Evolutionary conservation across 92 coral and sea anemone genomes (phyloP).

Genomic region (Actinostola sp.): DNA sequence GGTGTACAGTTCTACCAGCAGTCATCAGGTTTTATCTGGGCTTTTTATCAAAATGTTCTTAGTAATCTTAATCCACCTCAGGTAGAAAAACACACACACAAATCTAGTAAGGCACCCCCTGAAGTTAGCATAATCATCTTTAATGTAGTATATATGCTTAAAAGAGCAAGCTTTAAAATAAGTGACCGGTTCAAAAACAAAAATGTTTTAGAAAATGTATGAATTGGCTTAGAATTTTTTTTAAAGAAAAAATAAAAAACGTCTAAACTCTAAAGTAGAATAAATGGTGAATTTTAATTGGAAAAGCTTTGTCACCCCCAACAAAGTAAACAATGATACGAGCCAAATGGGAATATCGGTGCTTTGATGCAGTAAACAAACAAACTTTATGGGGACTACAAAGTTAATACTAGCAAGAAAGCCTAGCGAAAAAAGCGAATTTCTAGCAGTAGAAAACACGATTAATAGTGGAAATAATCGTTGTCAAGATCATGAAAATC

Average conservation of each 20-base stretch:
- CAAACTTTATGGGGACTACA: conserved; percentile 12
- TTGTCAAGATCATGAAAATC: background rate
- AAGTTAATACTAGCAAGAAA: background rate
- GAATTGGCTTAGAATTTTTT: background rate
- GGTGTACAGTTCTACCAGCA: too few species aligned
- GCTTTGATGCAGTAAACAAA: conserved; percentile 7
- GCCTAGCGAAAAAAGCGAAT: background rate
- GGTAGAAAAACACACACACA: too few species aligned
- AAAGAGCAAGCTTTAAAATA: too few species aligned
- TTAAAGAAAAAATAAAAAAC: background rate
- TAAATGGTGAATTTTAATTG: background rate
- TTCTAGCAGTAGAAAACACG: background rate
- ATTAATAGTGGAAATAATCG: background rate
- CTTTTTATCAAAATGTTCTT: too few species aligned
- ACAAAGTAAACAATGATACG: conserved; percentile 16
- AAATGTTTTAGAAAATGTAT: too few species aligned
- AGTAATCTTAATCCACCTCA: too few species aligned
- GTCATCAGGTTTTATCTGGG: too few species aligned
- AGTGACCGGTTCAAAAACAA: too few species aligned
- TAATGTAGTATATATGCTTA: too few species aligned
- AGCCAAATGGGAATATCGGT: background rate
- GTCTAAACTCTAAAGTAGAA: background rate
- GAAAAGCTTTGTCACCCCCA: background rate
- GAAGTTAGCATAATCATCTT: too few species aligned
- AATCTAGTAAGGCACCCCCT: too few species aligned